Evolutionary conservation across 2,797 vertebrate species (phyloP).

Genomic region (Lagodon rhomboides): DNA sequence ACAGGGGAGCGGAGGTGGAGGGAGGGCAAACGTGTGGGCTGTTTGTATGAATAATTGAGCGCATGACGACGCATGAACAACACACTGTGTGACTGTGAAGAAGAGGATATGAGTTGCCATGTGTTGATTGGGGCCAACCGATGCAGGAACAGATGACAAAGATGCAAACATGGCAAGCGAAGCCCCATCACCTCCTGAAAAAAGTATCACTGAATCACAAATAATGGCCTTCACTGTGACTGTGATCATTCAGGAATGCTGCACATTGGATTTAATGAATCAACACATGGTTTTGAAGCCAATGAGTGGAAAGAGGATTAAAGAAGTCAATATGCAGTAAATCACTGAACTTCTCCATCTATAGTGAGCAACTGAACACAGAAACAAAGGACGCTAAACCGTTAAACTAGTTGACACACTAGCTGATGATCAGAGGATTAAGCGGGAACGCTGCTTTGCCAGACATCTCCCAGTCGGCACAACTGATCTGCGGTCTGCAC

Average conservation of each 20-base stretch:
- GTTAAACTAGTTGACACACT: slow-evolving; percentile 25
- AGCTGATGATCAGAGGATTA: slow-evolving; percentile 47
- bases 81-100: slow-evolving; percentile 52
- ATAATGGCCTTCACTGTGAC: slow-evolving; percentile 14
- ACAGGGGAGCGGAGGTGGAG: slow-evolving; percentile 14
- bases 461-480: slow-evolving; percentile 36
- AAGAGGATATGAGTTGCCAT: slow-evolving; percentile 38
- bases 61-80: slow-evolving; percentile 48
- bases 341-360: slow-evolving; percentile 4
- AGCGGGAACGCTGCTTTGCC: slow-evolving; percentile 12
- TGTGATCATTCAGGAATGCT: slow-evolving; percentile 3
- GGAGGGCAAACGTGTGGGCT: slow-evolving; percentile 41
- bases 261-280: slow-evolving; percentile 19
- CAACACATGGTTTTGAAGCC: slow-evolving; percentile 2
- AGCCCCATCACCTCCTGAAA: background rate
- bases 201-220: slow-evolving; percentile 21
- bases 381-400: background rate
- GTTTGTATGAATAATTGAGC: slow-evolving; percentile 69
- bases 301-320: slow-evolving; percentile 19
- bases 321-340: slow-evolving; percentile 12
- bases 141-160: slow-evolving; percentile 40
- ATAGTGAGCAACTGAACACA: slow-evolving; percentile 14
- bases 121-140: slow-evolving; percentile 57
- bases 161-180: slow-evolving; percentile 27
- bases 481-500: slow-evolving; percentile 57